These are phyloP conservation scores for Prionace glauca DNA, from an alignment of 2,797 vertebrate species.

Conservation along the genomic window DNA sequence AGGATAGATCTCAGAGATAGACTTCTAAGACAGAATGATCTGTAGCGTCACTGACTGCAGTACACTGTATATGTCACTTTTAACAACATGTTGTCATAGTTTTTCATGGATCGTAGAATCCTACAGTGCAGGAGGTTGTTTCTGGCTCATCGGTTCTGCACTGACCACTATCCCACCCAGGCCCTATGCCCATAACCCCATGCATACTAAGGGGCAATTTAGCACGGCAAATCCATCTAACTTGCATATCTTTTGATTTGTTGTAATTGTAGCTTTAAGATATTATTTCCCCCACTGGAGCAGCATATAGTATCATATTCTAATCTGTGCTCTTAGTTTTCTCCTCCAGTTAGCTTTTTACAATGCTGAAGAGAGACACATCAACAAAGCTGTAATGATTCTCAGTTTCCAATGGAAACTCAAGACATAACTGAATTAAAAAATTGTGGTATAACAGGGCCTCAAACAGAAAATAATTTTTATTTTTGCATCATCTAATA, in stretches of 20 bases:
- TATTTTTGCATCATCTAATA: background rate
- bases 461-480: conserved; percentile 1
- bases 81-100: background rate
- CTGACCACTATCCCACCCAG: too few relatives aligned
- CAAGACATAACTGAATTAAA: background rate
- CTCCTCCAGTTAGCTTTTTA: background rate
- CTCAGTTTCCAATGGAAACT: background rate
- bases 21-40: background rate
- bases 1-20: background rate
- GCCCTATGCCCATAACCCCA: too few relatives aligned
- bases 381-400: background rate
- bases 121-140: too few relatives aligned
- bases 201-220: too few relatives aligned
- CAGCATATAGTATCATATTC: background rate
- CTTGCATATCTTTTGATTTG: too few relatives aligned
- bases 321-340: background rate
- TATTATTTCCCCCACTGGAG: background rate
- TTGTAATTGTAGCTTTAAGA: background rate
- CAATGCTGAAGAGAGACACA: background rate
- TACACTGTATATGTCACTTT: background rate
- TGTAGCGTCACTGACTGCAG: background rate
- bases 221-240: too few relatives aligned
- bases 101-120: too few relatives aligned
- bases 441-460: background rate
- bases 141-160: too few relatives aligned